A percentile compares a stretch with the other conserved stretches of the same genome.
phyloP scores from a whole-genome alignment of 2,113 vertebrate species.

The Smithornis capensis region DNA sequence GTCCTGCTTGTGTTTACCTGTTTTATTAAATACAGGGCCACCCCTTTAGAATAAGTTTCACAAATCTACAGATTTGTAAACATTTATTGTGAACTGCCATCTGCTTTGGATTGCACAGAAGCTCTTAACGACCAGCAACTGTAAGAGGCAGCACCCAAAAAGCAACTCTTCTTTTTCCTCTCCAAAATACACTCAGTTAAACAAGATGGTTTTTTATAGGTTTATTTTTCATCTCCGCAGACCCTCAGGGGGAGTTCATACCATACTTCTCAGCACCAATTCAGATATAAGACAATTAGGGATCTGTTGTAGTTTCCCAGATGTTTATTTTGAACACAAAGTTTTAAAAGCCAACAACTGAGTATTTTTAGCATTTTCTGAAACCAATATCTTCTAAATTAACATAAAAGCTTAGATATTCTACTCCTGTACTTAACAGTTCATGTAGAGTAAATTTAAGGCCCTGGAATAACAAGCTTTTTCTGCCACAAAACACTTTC shows the following conservation, averaged over 20 bases:
- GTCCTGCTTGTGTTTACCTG: neutral
- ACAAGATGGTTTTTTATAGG: neutral
- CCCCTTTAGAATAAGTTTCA: neutral
- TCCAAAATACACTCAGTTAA: neutral
- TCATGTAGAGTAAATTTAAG: constrained; percentile 81
- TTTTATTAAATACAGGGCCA: neutral
- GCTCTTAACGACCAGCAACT: neutral
- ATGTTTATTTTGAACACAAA: neutral
- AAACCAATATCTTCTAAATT: neutral
- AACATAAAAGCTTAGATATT: neutral
- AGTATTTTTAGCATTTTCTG: neutral
- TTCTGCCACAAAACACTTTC: constrained; percentile 85
- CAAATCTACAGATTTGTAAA: neutral
- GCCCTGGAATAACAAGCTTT: constrained; percentile 86
- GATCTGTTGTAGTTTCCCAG: neutral
- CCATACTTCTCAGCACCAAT: neutral
- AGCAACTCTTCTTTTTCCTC: neutral
- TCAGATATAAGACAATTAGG: neutral
- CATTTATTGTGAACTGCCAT: neutral
- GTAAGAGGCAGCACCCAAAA: neutral
- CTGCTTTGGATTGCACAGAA: neutral
- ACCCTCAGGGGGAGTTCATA: neutral
- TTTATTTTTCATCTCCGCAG: neutral
- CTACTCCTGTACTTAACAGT: constrained; percentile 55
- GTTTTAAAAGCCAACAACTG: neutral